These are phyloP conservation scores for Macaria liturata DNA, from an alignment of 2,888 invertebrate species.

Conservation along the genomic window DNA sequence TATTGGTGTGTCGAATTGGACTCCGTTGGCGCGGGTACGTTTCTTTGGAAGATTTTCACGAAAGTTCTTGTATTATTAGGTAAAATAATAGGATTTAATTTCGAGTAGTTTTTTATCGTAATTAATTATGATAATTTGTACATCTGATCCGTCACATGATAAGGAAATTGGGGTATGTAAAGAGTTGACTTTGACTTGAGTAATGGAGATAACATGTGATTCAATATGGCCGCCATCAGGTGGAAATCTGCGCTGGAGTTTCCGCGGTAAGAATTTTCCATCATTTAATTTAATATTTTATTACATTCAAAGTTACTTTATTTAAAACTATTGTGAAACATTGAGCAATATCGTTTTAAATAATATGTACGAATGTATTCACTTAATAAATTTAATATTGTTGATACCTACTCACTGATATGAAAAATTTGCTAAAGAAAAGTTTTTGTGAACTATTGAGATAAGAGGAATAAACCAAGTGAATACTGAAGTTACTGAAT, in stretches of 20 bases:
- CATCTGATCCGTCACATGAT: constrained; percentile 74
- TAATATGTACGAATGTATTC: too few species aligned
- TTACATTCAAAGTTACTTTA: too few species aligned
- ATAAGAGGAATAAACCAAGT: too few species aligned
- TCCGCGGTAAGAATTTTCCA: constrained; percentile 57
- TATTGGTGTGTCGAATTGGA: constrained; percentile 12
- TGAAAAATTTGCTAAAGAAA: too few species aligned
- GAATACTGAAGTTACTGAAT: too few species aligned
- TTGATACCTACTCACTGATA: too few species aligned
- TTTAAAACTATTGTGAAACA: too few species aligned
- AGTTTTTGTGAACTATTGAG: too few species aligned
- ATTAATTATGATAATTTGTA: constrained; percentile 46
- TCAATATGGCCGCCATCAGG: constrained; percentile 72
- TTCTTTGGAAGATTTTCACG: not conserved
- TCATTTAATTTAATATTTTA: not conserved
- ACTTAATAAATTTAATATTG: too few species aligned
- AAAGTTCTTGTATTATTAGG: constrained; percentile 19
- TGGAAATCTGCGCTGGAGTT: constrained; percentile 49
- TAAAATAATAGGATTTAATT: constrained; percentile 25
- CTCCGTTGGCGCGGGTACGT: constrained; percentile 1
- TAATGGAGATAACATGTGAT: constrained; percentile 63
- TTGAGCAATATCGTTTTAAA: too few species aligned
- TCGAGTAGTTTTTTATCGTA: constrained; percentile 45
- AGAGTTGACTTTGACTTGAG: constrained; percentile 49
- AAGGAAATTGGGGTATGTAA: constrained; percentile 51